Evolutionary conservation across 2,113 vertebrate species (phyloP).

Genomic region (Illadopsis cleaveri): DNA sequence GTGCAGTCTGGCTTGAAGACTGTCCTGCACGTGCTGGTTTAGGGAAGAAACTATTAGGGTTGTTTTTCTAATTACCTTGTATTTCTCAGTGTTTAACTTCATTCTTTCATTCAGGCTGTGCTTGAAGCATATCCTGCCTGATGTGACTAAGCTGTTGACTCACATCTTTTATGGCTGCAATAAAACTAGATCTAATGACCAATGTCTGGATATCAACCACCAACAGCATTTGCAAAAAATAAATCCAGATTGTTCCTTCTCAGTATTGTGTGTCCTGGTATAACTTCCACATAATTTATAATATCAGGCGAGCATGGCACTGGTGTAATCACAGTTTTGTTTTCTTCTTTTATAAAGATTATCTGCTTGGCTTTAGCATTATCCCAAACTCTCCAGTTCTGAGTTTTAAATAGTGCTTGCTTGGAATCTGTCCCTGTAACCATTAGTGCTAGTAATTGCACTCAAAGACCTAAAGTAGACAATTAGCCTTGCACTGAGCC

Average conservation of each 20-base stretch:
- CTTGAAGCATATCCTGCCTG: slow-evolving; percentile 27
- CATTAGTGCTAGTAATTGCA: slow-evolving; percentile 14
- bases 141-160: slow-evolving; percentile 70
- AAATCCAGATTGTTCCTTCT: slow-evolving; percentile 3
- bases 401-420: neutral
- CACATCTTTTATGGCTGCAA: slow-evolving; percentile 52
- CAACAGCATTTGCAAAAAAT: neutral
- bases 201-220: slow-evolving; percentile 35
- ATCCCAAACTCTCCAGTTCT: neutral
- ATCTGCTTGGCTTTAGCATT: neutral
- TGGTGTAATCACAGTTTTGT: neutral
- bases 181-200: slow-evolving; percentile 46
- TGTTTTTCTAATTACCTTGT: slow-evolving; percentile 1
- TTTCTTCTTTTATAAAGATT: neutral
- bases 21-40: neutral
- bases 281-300: neutral
- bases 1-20: neutral
- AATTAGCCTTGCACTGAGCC: neutral
- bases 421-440: slow-evolving; percentile 7
- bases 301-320: neutral
- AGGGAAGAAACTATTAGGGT: neutral
- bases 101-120: slow-evolving; percentile 30
- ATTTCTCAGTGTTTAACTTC: slow-evolving; percentile 36
- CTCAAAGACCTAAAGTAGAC: neutral
- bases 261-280: slow-evolving; percentile 2